phyloP scores from a whole-genome alignment of 2,113 vertebrate genomes.

The Stictonetta naevosa region DNA sequence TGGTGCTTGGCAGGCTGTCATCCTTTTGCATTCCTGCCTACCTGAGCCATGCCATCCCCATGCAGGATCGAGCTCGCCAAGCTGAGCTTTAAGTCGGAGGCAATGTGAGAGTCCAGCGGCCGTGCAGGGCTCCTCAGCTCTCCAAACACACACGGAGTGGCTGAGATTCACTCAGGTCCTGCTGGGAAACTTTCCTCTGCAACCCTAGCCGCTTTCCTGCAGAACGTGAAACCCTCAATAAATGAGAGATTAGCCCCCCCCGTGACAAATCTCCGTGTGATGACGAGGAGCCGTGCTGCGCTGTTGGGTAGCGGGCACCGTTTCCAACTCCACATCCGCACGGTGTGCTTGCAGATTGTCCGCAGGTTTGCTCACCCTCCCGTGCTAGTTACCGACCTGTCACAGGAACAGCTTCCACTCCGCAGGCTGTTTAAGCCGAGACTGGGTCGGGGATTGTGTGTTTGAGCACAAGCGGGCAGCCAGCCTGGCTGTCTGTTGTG shows the following conservation, averaged over 20 bases:
- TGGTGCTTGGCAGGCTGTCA: background rate
- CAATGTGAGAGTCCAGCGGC: fast-evolving
- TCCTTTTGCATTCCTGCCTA: background rate
- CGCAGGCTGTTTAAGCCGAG: background rate
- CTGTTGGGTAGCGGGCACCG: background rate
- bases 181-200: background rate
- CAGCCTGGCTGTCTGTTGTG: background rate
- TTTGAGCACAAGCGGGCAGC: background rate
- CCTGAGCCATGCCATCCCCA: background rate
- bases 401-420: background rate
- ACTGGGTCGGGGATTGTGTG: background rate
- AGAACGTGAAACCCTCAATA: background rate
- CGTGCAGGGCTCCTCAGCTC: background rate
- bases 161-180: fast-evolving
- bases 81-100: background rate
- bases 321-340: fast-evolving
- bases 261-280: background rate
- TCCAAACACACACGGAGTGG: background rate
- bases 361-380: background rate
- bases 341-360: background rate
- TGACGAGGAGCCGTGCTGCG: fast-evolving
- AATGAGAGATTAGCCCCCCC: fast-evolving
- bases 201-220: background rate
- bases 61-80: background rate
- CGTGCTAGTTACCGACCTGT: background rate